Evolutionary conservation across 2,888 invertebrate species (phyloP), one percentile per base, ranked within the genome.

Genomic region (Xestia sexstrigata): DNA sequence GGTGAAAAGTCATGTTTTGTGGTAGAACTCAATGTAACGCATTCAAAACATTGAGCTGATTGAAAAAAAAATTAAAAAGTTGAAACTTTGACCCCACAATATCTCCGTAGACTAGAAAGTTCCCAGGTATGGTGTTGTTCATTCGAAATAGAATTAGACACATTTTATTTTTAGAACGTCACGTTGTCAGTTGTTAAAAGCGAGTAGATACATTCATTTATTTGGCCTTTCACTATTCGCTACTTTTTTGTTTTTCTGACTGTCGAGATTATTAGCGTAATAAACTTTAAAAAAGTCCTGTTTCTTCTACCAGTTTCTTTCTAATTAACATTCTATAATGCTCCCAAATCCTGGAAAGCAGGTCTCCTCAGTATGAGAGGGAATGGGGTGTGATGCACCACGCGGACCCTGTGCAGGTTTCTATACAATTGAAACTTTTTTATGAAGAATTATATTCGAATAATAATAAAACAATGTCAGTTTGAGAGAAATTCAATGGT

Each of bases 81-180:
- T n/a, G n/a, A n/a, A n/a, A n/a, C n/a, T n/a, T n/a, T n/a, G n/a
- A n/a, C n/a, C n/a, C n/a, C n/a, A n/a, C n/a, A n/a, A n/a, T n/a
- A n/a, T n/a, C n/a, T n/a, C n/a, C n/a, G n/a, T n/a, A n/a, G n/a
- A n/a, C n/a, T n/a, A n/a, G n/a, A n/a, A n/a, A n/a, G n/a, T n/a
- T n/a, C n/a, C n/a, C n/a, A n/a, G n/a, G n/a, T n/a, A n/a, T n/a
- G n/a, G n/a, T n/a, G n/a, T n/a, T 9, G 17, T 26, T 55, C 26
- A n/a, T 65, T 77, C 63, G 15, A 77, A 77, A 70, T 76, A 76
- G 52, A 77, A 76, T 45, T 42, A 62, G 4, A n/a, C 39, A 47
- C 15, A 26, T 42, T 72, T 66, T 78, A 78, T 42, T 52, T 79
- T 78, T 73, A 66, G 72, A 79, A 70, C 8, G 58, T 30, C 23